These are phyloP conservation scores for Bombyx huttoni DNA, from an alignment of 2,888 invertebrate species.

Conservation along the genomic window DNA sequence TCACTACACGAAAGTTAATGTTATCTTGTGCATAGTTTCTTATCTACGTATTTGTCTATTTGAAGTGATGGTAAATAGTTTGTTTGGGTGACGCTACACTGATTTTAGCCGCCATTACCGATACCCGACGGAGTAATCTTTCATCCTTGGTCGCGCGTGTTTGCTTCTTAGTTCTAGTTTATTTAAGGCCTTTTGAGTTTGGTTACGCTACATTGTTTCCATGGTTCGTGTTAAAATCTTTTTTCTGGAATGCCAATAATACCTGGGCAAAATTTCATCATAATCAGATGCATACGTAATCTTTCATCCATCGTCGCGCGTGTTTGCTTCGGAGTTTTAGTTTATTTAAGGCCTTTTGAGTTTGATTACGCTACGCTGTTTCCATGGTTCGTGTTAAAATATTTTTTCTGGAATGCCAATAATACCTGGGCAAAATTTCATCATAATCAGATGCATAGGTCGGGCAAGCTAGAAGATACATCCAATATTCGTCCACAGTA, in stretches of 20 bases:
- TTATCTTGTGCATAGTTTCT: neutral
- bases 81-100: neutral
- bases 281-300: neutral
- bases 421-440: too few relatives aligned
- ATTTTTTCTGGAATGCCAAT: too few relatives aligned
- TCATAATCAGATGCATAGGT: neutral
- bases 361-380: neutral
- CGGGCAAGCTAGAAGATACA: too few relatives aligned
- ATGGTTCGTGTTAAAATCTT: too few relatives aligned
- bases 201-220: neutral
- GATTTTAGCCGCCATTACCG: neutral
- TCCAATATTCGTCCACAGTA: too few relatives aligned
- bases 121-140: neutral
- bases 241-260: too few relatives aligned
- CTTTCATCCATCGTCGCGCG: neutral
- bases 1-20: neutral
- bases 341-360: neutral
- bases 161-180: neutral
- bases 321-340: neutral
- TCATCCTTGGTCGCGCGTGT: neutral
- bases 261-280: too few relatives aligned
- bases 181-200: neutral
- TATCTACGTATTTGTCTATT: neutral
- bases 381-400: too few relatives aligned
- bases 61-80: neutral